phyloP scores from a whole-genome alignment of 2,888 invertebrate genomes.

The Gortyna flavago region DNA sequence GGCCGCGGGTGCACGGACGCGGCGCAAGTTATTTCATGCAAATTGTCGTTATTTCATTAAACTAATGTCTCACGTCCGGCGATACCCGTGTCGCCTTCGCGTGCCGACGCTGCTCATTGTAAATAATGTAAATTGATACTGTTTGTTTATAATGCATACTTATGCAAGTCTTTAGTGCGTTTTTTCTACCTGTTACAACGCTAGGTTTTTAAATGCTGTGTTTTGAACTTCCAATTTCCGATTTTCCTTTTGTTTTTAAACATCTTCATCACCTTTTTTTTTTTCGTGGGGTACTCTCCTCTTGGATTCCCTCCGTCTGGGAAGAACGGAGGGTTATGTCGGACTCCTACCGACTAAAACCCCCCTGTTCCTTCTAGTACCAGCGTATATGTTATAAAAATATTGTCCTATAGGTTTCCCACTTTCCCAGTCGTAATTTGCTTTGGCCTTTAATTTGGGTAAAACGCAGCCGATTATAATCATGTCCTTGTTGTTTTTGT shows the following conservation, averaged over 20 bases:
- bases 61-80: constrained; percentile 84
- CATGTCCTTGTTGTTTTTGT: constrained; percentile 65
- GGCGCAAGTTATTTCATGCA: constrained; percentile 72
- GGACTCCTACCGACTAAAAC: no score
- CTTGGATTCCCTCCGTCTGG: no score
- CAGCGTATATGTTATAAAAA: background rate
- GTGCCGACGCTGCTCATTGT: constrained; percentile 70
- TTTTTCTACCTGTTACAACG: constrained; percentile 39
- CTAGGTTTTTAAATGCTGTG: constrained; percentile 23
- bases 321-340: no score
- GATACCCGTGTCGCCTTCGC: constrained; percentile 77
- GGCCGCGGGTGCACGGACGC: constrained; percentile 58
- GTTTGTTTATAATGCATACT: constrained; percentile 44
- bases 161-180: constrained; percentile 49
- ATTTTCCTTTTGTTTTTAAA: constrained; percentile 7
- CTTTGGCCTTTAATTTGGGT: constrained; percentile 41
- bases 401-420: background rate
- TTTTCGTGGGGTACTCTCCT: no score
- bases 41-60: constrained; percentile 85
- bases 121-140: constrained; percentile 64
- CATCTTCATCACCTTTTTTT: background rate
- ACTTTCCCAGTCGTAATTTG: constrained; percentile 10
- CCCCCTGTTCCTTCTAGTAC: no score
- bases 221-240: background rate
- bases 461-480: constrained; percentile 56